Evolutionary conservation across 2,888 invertebrate genomes (phyloP).

Genomic region (Drosophila meridionalis): DNA sequence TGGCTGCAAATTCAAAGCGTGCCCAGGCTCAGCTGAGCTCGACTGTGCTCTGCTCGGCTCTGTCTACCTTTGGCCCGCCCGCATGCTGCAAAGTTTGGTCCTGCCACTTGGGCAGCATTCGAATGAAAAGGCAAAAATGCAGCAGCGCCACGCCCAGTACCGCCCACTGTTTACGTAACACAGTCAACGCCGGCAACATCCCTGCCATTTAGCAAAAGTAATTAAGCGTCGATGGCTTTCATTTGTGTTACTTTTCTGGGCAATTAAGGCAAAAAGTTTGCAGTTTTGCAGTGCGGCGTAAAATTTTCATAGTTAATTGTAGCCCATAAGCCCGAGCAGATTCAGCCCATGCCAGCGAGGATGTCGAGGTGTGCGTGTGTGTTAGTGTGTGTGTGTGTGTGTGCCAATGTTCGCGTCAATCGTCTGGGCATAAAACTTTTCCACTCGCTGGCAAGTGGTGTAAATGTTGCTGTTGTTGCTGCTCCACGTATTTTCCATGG

Average conservation of each 20-base stretch:
- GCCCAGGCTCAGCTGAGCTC: slow-evolving; percentile 22
- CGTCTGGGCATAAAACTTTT: slow-evolving; percentile 48
- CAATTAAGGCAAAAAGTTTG: slow-evolving; percentile 75
- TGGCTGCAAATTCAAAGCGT: slow-evolving; percentile 52
- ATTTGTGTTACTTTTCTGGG: slow-evolving; percentile 81
- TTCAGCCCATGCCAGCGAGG: neutral
- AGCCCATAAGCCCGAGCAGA: slow-evolving; percentile 28
- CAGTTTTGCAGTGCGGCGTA: slow-evolving; percentile 63
- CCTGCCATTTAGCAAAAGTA: slow-evolving; percentile 76
- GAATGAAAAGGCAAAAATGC: slow-evolving; percentile 8
- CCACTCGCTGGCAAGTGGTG: slow-evolving; percentile 31
- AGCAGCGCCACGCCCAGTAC: neutral
- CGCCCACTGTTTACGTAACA: slow-evolving; percentile 53
- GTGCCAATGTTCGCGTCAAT: slow-evolving; percentile 37
- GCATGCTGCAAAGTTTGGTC: slow-evolving; percentile 53
- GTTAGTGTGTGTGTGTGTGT: neutral
- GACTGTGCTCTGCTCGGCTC: neutral
- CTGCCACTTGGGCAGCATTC: slow-evolving; percentile 31
- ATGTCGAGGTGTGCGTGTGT: slow-evolving; percentile 3
- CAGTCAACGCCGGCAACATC: slow-evolving; percentile 49
- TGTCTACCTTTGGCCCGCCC: slow-evolving; percentile 36
- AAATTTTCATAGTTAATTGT: slow-evolving; percentile 77
- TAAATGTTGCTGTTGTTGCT: slow-evolving; percentile 17
- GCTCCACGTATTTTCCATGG: slow-evolving; percentile 19
- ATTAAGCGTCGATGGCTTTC: slow-evolving; percentile 81